Evolutionary conservation across 1,140 invertebrate species (phyloP).

Genomic region (Mizuhopecten yessoensis): DNA sequence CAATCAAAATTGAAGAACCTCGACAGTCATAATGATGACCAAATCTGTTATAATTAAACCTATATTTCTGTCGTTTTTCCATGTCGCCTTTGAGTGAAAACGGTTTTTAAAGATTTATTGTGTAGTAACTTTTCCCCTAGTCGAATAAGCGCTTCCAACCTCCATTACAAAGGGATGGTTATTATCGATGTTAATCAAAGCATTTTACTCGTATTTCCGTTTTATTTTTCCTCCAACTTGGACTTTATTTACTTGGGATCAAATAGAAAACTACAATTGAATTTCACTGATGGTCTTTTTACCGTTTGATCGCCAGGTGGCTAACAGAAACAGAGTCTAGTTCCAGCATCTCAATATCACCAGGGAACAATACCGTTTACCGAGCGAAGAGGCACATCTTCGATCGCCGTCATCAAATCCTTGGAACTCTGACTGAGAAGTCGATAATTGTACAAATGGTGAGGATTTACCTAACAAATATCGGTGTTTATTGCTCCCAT

Average conservation of each 20-base stretch:
- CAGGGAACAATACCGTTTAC: neutral
- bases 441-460: neutral
- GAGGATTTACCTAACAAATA: neutral
- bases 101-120: too few relatives aligned
- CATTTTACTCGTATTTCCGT: too few relatives aligned
- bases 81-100: too few relatives aligned
- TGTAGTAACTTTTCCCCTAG: too few relatives aligned
- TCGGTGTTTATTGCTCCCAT: neutral
- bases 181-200: too few relatives aligned
- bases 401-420: neutral
- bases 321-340: neutral
- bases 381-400: neutral
- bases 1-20: too few relatives aligned
- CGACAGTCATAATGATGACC: too few relatives aligned
- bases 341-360: neutral
- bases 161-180: too few relatives aligned
- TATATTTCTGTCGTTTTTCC: too few relatives aligned
- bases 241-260: neutral
- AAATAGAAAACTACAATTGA: neutral
- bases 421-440: neutral
- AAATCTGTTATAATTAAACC: too few relatives aligned
- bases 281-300: neutral
- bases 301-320: neutral
- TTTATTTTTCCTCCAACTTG: neutral
- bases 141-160: too few relatives aligned